phyloP scores from a whole-genome alignment of 2,797 vertebrate genomes.

The Rhinella marina region DNA sequence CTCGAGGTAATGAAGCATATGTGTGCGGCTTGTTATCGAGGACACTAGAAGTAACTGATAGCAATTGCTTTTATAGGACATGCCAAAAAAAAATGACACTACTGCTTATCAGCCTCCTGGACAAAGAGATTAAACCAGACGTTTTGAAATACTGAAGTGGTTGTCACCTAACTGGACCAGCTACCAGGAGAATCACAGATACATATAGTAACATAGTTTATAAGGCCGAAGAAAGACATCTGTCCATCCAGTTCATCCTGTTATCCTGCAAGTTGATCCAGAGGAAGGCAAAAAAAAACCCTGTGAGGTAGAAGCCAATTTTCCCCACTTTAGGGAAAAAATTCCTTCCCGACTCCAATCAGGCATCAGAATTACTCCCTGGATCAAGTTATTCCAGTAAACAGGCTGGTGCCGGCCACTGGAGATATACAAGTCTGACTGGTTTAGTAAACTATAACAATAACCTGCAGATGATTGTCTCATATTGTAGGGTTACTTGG shows the following conservation, averaged over 20 bases:
- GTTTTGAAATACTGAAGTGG: neutral
- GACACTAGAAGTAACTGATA: slow-evolving; percentile 18
- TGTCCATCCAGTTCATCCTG: too few relatives aligned
- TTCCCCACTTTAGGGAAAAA: too few relatives aligned
- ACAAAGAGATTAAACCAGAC: too few relatives aligned
- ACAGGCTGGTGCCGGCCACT: neutral
- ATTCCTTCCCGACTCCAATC: too few relatives aligned
- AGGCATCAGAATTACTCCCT: too few relatives aligned
- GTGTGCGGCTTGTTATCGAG: slow-evolving; percentile 22
- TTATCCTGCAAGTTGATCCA: too few relatives aligned
- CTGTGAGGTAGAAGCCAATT: too few relatives aligned
- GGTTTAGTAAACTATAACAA: neutral
- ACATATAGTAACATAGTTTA: too few relatives aligned
- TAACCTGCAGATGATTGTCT: neutral
- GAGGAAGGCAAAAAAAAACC: too few relatives aligned
- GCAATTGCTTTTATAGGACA: neutral
- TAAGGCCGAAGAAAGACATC: too few relatives aligned
- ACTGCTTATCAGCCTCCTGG: neutral
- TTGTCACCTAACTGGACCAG: neutral
- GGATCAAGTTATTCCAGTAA: neutral
- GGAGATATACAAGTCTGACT: neutral
- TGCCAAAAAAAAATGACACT: neutral
- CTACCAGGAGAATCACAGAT: neutral
- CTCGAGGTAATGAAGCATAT: slow-evolving; percentile 41
- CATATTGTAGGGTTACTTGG: neutral